Conservation (phyloP, 2,797 vertebrate genomes). For the Sebastes vulpes region DNA sequence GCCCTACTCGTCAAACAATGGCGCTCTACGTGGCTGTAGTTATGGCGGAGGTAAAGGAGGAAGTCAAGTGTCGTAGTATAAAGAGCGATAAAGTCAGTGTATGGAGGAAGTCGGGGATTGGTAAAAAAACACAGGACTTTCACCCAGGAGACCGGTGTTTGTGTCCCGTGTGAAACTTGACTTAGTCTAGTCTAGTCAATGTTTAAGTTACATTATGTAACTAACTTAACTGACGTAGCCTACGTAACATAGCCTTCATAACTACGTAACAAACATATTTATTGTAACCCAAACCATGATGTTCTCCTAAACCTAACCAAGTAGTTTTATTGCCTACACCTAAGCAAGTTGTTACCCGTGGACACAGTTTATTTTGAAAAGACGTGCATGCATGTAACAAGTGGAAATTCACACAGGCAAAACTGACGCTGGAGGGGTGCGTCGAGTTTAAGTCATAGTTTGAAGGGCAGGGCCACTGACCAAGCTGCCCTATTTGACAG, state of each 20-base stretch:
- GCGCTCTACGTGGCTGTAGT: background rate
- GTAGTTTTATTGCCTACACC: background rate
- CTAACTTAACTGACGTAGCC: rapidly evolving
- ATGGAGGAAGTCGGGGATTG: background rate
- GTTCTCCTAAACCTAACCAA: background rate
- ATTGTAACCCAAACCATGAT: background rate
- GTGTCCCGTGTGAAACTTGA: background rate
- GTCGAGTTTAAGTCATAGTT: background rate
- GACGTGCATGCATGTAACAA: background rate
- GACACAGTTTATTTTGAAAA: no score
- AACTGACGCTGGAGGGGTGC: background rate
- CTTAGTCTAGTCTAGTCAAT: background rate
- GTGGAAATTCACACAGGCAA: background rate
- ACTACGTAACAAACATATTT: background rate
- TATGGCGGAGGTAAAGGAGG: background rate
- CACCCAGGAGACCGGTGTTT: background rate
- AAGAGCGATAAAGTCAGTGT: background rate
- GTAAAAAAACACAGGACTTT: background rate
- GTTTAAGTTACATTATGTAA: background rate
- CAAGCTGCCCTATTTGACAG: background rate
- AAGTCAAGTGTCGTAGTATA: background rate
- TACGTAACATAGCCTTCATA: background rate
- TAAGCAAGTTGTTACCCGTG: background rate
- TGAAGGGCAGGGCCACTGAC: background rate
- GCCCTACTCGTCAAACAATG: background rate